Evolutionary conservation across 2,888 invertebrate genomes (phyloP).

Genomic region (Temnothorax unifasciatus): DNA sequence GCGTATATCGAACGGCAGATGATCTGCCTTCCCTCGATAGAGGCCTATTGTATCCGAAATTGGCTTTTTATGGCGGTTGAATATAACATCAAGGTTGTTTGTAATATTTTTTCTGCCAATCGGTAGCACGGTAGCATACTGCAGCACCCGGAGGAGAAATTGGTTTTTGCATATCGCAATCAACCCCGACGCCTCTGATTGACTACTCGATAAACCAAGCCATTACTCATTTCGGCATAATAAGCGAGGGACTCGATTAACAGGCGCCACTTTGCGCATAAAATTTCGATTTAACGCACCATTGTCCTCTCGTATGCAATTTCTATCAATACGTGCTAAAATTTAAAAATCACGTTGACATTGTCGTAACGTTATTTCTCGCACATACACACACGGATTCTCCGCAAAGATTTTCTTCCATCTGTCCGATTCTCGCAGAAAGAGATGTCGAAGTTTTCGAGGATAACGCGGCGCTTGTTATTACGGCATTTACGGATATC

Average conservation of each 20-base stretch:
- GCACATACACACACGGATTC: constrained; percentile 65
- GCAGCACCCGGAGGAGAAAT: constrained; percentile 64
- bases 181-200: constrained; percentile 31
- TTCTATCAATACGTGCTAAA: not conserved
- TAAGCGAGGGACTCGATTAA: constrained; percentile 38
- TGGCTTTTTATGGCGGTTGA: constrained; percentile 82
- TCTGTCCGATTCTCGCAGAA: constrained; percentile 49
- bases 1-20: constrained; percentile 78
- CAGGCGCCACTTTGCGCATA: constrained; percentile 32
- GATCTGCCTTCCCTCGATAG: constrained; percentile 69
- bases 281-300: constrained; percentile 48
- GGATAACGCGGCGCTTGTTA: constrained; percentile 79
- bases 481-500: constrained; percentile 85
- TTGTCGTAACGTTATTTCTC: constrained; percentile 74
- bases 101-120: constrained; percentile 76
- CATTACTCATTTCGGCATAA: constrained; percentile 41
- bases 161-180: constrained; percentile 65
- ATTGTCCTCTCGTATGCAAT: not conserved
- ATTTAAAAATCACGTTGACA: constrained; percentile 67
- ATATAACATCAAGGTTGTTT: constrained; percentile 79
- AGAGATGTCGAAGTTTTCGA: constrained; percentile 63
- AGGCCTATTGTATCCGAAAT: constrained; percentile 81
- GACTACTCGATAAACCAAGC: constrained; percentile 43
- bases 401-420: constrained; percentile 73
- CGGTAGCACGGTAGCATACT: constrained; percentile 59